These are phyloP conservation scores for Brachycybe producta DNA, from an alignment of 2,888 invertebrate genomes.

Conservation along the genomic window DNA sequence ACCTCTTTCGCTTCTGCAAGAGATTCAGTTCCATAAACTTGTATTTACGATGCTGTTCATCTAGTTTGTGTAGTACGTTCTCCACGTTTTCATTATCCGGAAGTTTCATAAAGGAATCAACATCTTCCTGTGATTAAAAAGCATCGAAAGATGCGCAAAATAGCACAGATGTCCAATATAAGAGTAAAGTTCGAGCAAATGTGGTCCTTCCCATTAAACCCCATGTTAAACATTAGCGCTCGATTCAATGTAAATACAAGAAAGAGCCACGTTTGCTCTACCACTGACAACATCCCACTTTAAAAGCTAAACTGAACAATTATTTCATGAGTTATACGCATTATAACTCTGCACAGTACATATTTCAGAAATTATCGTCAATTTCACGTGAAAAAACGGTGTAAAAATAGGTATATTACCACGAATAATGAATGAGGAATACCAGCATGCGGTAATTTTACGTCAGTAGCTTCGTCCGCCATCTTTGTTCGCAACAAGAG, in stretches of 20 bases:
- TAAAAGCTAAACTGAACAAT: no score
- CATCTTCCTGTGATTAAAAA: constrained; percentile 54
- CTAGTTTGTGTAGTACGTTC: constrained; percentile 67
- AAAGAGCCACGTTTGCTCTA: no score
- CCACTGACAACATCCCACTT: no score
- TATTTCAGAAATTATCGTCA: no score
- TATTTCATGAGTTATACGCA: no score
- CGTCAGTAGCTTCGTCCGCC: constrained; percentile 8
- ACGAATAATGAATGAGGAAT: constrained; percentile 80
- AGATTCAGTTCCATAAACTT: constrained; percentile 94
- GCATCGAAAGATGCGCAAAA: constrained; percentile 1
- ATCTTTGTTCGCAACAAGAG: background rate
- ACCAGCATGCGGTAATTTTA: constrained; percentile 44
- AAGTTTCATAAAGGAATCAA: constrained; percentile 77
- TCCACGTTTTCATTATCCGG: constrained; percentile 75
- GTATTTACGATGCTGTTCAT: constrained; percentile 90
- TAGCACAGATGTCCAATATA: background rate
- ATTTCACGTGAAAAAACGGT: no score
- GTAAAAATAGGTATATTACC: constrained; percentile 46
- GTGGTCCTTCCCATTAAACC: no score
- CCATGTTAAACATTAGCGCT: no score
- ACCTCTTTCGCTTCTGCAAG: constrained; percentile 66
- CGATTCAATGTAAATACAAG: no score
- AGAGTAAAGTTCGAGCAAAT: background rate
- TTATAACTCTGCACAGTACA: no score